phyloP scores from a whole-genome alignment of 2,797 vertebrate species.

The Pipistrellus kuhlii region DNA sequence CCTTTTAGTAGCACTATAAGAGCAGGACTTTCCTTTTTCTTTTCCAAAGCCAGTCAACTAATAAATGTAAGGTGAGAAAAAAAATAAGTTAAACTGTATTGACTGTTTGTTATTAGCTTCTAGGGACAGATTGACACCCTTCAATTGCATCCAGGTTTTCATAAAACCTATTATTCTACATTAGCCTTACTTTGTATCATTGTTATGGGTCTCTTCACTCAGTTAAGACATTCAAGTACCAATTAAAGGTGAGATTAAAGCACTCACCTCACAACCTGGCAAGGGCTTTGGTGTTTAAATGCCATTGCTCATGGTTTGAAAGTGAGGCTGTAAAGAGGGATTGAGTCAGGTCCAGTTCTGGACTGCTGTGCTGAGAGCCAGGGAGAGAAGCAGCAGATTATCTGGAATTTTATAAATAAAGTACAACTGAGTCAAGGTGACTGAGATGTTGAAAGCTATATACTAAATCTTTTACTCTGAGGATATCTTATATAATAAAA shows the following conservation, averaged over 20 bases:
- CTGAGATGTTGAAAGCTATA: not conserved
- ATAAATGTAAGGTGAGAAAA: not conserved
- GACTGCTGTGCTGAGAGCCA: not conserved
- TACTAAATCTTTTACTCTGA: not conserved
- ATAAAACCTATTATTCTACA: slow-evolving; percentile 46
- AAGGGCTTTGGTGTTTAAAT: not conserved
- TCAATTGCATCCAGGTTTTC: slow-evolving; percentile 23
- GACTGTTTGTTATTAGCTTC: slow-evolving; percentile 26
- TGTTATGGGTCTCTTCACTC: slow-evolving; percentile 45
- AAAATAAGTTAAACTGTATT: slow-evolving; percentile 55
- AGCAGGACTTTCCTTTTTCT: not conserved
- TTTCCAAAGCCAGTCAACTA: slow-evolving; percentile 22
- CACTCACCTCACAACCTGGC: not conserved
- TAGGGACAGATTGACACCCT: slow-evolving; percentile 10
- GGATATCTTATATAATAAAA: not conserved
- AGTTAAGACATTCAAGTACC: slow-evolving; percentile 42
- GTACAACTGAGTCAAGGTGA: not conserved
- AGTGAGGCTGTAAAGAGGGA: not conserved
- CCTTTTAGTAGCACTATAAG: not conserved
- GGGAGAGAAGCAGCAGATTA: not conserved
- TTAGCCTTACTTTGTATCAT: slow-evolving; percentile 31
- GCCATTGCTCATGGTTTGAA: not conserved
- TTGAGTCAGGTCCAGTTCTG: not conserved
- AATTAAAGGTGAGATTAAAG: slow-evolving; percentile 65
- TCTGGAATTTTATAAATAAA: not conserved